Base-by-base conservation (phyloP, 2,888 invertebrate species). In the Campaea margaritaria region DNA sequence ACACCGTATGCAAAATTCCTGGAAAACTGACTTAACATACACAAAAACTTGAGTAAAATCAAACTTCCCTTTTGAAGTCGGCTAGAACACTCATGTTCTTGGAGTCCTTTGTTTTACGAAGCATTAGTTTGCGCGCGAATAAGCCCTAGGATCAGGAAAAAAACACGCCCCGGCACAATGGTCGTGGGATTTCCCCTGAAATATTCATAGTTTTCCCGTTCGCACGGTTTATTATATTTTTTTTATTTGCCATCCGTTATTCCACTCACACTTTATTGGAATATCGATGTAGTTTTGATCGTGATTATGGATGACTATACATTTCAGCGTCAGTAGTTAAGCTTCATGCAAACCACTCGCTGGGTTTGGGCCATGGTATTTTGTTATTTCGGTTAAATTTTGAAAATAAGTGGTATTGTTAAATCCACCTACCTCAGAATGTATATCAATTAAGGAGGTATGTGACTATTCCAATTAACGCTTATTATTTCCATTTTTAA, bases 71-170 rank as follows among this genome's bases (percentile, higher is more conserved):
- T 21, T 21, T 3, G 5, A 21, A 21, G 5, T 21, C 3, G 21
- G 21, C 21, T 21, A 5, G 5, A 21, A 21, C 21, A 21, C 21
- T 65, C 69, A 66, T 65, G 65, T 42, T 48, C 43, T 45, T 16
- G 50, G 58, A 62, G 31, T 52, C 55, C 54, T 51, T 59, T 69
- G 62, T 68, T 73, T 63, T 66, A 52, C 47, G 21, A 41, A 46
- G 70, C 58, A 76, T 78, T 76, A 78, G 69, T 75, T 61, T 13
- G 61, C 55, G 55, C 62, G 49, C 58, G 48, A 58, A 62, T 67
- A 78, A 78, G 70, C 77, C 64, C 54, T 53, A 34, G 4, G n/a
- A 47, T 47, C 54, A 51, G 59, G 68, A 64, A 72, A 78, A 73
- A 69, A 73, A 72, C 75, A 75, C 70, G 73, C 67, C 31, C 68